Evolutionary conservation across 23 tunicate genomes (phyloP), one percentile per base, ranked within the genome.

Genomic region (Halocynthia roretzi): DNA sequence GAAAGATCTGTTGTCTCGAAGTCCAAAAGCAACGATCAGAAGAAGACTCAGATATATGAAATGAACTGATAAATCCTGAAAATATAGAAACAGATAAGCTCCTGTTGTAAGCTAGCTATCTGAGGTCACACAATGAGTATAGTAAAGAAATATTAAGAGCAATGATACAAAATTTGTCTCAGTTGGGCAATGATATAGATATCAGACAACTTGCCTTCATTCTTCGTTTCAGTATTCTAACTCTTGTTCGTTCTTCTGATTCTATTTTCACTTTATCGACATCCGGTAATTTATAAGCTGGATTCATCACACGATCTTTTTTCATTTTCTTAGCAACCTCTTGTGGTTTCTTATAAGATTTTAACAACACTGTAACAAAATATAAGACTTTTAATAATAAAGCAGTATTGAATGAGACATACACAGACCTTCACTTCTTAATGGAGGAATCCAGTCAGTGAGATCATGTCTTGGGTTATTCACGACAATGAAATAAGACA

Each of bases 391-490:
- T 9, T 8, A 14, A 77, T 31, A 18, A 21, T 67, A 71, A 80
- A 8, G 62, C 11, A 9, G 54, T 8, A 23, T 9, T 40, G 50
- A 71, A 23, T 49, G 8, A 31, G 8, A 15, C 10, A 71, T 8
- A 12, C 12, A 10, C 54, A 49, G 22, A 81, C 77, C 82, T 7
- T 50, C 52, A 7, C 18, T 48, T 50, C 62, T 6, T 8, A 67
- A 17, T 7, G 91, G 85, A 19, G 91, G 72, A 64, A 86, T 21
- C 91, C 91, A 86, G 53, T 86, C 91, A 52, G 21, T 62, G 6
- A 86, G 12, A 56, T 86, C 85, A 54, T 55, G 52, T 80, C 56
- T 63, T 10, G 56, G 76, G 6, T 67, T 61, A 9, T 19, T 61
- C 50, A 62, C 15, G 17, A 53, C 72, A 44, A 21, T 6, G 5